Evolutionary conservation across 2,888 invertebrate species (phyloP), one percentile per base, ranked within the genome.

Genomic region (Acronicta psi): DNA sequence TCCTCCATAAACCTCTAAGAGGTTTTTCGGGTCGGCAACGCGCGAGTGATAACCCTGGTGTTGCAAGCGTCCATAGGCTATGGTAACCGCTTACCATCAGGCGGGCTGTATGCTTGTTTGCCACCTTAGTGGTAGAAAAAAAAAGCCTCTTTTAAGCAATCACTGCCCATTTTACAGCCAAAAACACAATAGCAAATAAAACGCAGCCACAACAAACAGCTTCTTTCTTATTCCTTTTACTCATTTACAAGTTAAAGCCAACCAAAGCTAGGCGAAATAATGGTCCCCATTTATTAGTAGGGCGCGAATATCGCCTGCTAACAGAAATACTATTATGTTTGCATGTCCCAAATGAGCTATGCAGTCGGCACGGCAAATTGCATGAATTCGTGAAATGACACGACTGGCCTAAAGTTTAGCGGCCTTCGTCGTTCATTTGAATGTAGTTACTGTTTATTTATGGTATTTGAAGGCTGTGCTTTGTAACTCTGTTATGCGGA

Each of bases 271-370:
- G 31, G 54, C 54, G 47, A 52, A 52, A 44, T 63, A 66, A 69
- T 69, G 53, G 10, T 37, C 11, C 11, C 20, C 11, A 58, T 54
- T 46, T 23, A 53, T 31, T 65, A 55, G 51, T 34, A 50, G 10
- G 56, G 40, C 56, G 45, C 38, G 29, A 47, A 17, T 50, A 52
- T 17, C 23, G 41, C 34, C 8, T 29, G 34, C 45, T 70, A 38
- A 53, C 57, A 49, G 38, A 57, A 57, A 47, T 52, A 59, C 42
- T 43, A 17, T 49, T 49, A 40, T 17, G 51, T 65, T 68, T 51
- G 66, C 71, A 68, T 65, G 59, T 44, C 41, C 40, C 31, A 70
- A 68, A 70, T 68, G 44, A 42, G 64, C 20, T 16, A 23, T 38
- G 45, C 46, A 44, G 29, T 47, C 14, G 42, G 23, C 59, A 59